A percentile compares a stretch with the other conserved stretches of the same genome.
Conservation (phyloP, 2,797 vertebrate genomes). For the Catharus ustulatus region DNA sequence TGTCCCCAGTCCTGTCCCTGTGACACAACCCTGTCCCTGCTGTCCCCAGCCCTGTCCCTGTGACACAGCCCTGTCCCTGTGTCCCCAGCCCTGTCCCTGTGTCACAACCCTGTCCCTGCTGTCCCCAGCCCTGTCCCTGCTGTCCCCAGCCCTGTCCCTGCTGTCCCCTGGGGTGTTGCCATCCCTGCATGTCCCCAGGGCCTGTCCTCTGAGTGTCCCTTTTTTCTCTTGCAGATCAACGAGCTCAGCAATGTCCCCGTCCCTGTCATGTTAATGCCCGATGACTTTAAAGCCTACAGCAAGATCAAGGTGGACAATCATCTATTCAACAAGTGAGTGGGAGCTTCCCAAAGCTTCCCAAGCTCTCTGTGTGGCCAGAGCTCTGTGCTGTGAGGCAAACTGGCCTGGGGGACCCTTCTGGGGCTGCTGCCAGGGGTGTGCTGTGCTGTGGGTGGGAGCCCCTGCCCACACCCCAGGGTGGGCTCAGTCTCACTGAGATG, state of each 20-base stretch:
- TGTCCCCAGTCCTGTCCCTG: too few species aligned
- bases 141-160: too few species aligned
- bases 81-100: too few species aligned
- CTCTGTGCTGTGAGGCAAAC: neutral
- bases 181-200: rapidly evolving
- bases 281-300: conserved; percentile 97
- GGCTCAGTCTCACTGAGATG: neutral
- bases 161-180: neutral
- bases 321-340: conserved; percentile 95
- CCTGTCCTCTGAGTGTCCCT: neutral
- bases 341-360: neutral
- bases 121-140: neutral
- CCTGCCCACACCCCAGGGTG: too few species aligned
- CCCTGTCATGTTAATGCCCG: conserved; percentile 95
- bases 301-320: conserved; percentile 99
- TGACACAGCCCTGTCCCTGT: too few species aligned
- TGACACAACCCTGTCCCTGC: too few species aligned
- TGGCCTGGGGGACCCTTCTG: neutral
- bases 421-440: neutral
- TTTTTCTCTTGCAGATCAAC: conserved; percentile 84
- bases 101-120: neutral
- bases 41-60: too few species aligned
- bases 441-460: neutral
- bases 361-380: neutral
- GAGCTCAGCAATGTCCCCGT: conserved; percentile 94